Evolutionary conservation across 2,888 invertebrate species (phyloP), one percentile per base, ranked within the genome.

Genomic region (Polymixis lichenea): DNA sequence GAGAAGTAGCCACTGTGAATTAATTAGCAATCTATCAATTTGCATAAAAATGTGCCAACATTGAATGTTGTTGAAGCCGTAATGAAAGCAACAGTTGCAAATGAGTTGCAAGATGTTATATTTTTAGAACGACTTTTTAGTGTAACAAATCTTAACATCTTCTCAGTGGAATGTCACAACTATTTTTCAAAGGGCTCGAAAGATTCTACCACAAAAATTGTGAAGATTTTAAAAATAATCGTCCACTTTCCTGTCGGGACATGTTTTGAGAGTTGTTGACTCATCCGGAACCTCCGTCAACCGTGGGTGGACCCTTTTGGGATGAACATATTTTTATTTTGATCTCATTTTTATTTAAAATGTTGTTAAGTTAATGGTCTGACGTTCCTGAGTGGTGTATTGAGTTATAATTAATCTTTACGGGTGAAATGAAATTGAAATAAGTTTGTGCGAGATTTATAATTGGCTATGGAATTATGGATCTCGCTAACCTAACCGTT

Each of bases 161-260:
- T 65, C 32, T 77, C 25, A 55, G 1, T 7, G 28, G 15, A 69
- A 43, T n/a, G 11, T 38, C 46, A 69, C 32, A 53, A 51, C 28
- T 25, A 71, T 70, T 72, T 75, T 58, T 75, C 60, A 74, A 75
- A 73, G 62, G 55, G 73, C 15, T 69, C 6, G 25, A 11, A 55
- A 60, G 32, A 68, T 71, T 71, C 22, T 38, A 53, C 13, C 38
- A 74, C 9, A 11, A 55, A 66, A 74, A 56, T 64, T 32, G 72
- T 55, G 2, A 65, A 70, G n/a, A 51, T 74, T 72, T 74, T 66
- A 80, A 83, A 83, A 83, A 83, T 83, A 83, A 62, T 69, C 74
- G 76, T 87, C 72, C 80, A 86, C 84, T 86, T 89, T 90, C 89
- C 88, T 91, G 91, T 91, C 78, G 84, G 77, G 81, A 91, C 90